Conservation (phyloP, 2,888 invertebrate genomes). For the Tetragonisca angustula region DNA sequence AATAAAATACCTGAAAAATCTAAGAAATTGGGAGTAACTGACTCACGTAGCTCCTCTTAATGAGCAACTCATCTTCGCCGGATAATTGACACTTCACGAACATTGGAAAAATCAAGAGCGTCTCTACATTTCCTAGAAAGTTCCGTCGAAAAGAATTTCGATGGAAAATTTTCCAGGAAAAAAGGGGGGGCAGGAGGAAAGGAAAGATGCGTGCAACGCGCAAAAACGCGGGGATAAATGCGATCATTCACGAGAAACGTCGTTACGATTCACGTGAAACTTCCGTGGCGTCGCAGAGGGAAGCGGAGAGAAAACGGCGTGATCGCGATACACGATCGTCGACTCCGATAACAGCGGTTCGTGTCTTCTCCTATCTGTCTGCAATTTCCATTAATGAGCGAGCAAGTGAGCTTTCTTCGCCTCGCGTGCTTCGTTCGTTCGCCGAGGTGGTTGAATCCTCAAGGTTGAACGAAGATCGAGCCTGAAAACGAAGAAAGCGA, state of each 20-base stretch:
- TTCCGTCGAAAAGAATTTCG: not conserved
- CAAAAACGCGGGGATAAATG: not conserved
- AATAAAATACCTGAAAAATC: not conserved
- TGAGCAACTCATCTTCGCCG: not conserved
- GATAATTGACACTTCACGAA: not conserved
- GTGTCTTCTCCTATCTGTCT: constrained; percentile 2
- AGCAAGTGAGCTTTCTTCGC: not conserved
- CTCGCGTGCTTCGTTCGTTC: not conserved
- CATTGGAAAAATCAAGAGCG: no score
- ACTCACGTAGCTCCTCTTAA: no score
- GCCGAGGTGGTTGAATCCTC: no score
- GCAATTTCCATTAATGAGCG: constrained; percentile 10
- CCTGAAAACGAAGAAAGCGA: not conserved
- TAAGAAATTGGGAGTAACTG: not conserved
- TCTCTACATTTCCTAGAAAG: no score
- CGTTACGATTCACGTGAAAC: constrained; percentile 61
- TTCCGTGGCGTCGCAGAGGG: constrained; percentile 42
- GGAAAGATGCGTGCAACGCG: not conserved
- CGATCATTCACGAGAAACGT: not conserved
- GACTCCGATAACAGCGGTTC: constrained; percentile 51
- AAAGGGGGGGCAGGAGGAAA: not conserved
- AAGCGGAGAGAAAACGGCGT: constrained; percentile 41
- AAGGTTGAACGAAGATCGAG: constrained; percentile 6
- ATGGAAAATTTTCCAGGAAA: constrained; percentile 53
- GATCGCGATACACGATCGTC: constrained; percentile 65